Evolutionary conservation across 1,140 invertebrate genomes (phyloP).

Genomic region (Sinella curviseta): DNA sequence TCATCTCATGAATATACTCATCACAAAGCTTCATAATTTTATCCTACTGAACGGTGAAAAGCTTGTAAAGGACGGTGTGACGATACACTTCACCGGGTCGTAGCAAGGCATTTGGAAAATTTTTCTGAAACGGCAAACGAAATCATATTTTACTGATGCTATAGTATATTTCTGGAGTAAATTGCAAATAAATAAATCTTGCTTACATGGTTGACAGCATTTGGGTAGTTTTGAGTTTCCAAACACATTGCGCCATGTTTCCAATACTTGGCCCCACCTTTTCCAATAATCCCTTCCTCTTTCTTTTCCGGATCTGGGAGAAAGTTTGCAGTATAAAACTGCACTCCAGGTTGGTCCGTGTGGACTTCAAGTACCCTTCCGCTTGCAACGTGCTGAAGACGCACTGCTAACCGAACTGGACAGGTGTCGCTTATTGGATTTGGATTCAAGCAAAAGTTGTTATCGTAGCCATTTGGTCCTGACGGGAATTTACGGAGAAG

Average conservation of each 20-base stretch:
- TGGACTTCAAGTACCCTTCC: slow-evolving; percentile 75
- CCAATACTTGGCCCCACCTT: slow-evolving; percentile 67
- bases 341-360: slow-evolving; percentile 83
- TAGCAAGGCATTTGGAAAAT: slow-evolving; percentile 73
- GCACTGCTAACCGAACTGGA: neutral
- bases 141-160: slow-evolving; percentile 40
- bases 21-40: neutral
- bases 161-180: no score
- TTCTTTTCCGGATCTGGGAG: slow-evolving; percentile 60
- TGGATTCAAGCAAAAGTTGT: slow-evolving; percentile 68
- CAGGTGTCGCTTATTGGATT: neutral
- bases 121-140: slow-evolving; percentile 58
- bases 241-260: slow-evolving; percentile 82
- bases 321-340: slow-evolving; percentile 83
- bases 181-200: slow-evolving; percentile 51
- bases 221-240: slow-evolving; percentile 89
- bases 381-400: slow-evolving; percentile 62
- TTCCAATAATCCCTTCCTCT: slow-evolving; percentile 63
- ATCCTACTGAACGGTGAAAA: slow-evolving; percentile 48
- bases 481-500: slow-evolving; percentile 57
- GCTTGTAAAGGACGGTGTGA: slow-evolving; percentile 60
- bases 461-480: slow-evolving; percentile 67
- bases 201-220: slow-evolving; percentile 78
- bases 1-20: no score
- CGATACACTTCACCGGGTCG: slow-evolving; percentile 71